Base-by-base conservation (phyloP, 2,113 vertebrate genomes). In the Elanoides forficatus region DNA sequence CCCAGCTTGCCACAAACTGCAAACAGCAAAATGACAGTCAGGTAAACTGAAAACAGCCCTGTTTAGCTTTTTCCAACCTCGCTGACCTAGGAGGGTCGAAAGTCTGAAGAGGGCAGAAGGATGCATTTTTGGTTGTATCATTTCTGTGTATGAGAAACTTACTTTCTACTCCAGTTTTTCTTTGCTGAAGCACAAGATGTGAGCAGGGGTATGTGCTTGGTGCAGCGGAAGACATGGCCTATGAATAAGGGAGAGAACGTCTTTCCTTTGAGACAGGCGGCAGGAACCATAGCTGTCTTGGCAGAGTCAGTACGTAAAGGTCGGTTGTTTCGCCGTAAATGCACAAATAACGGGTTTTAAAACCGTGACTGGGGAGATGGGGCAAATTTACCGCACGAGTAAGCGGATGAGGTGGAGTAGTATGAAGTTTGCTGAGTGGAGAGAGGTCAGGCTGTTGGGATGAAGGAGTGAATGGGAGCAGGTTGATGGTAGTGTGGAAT, bases 11-110 rank as follows among this genome's bases (percentile, higher is more conserved):
- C 66, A 62, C 62, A 50, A 83, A 81, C 86, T 74, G 74, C 79
- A 36, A 89, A 67, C 55, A 63, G 52, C 88, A 92, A 95, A 96
- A 95, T 97, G 95, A 93, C 85, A 93, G 95, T 88, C 93, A 95
- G 96, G 93, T 96, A 92, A 95, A 90, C 70, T 11, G n/a, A 20
- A 9, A 36, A 30, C 17, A 73, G 17, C 40, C 38, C 43, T 48
- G 36, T 25, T 81, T 75, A 30, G 30, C 8, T 83, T 80, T 62
- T 86, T 50, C 32, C 15, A 50, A 16, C 14, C 13, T 63, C 8
- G 1, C n/a, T 67, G 62, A 62, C 53, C 26, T 48, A 0, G 14
- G 23, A 58, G 83, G 32, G 85, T 80, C 23, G 43, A 13, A 65
- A 68, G 34, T 16, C 36, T 23, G 10, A 79, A 48, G 40, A 59